Evolutionary conservation across 2,113 vertebrate genomes (phyloP), one percentile per base, ranked within the genome.

Genomic region (Psittacus erithacus): DNA sequence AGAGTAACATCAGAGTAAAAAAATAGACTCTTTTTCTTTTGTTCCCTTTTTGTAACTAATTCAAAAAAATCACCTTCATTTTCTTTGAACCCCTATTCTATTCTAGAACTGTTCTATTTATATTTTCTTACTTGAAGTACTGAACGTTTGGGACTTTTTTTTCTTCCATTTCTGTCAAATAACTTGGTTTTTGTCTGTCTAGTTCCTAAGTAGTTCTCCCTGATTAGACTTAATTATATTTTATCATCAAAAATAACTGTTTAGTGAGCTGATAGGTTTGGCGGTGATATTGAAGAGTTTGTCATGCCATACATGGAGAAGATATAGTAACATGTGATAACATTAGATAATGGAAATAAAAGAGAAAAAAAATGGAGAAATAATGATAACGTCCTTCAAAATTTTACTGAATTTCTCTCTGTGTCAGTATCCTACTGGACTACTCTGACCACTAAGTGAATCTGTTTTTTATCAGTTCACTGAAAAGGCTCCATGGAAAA

Each of bases 61-160:
- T 49, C 8, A 83, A 13, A 67, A 88, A 69, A 52, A 23, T 3
- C 19, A 57, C 20, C 16, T 76, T 70, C 0, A 5, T 33, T 75
- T 86, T 76, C 17, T 79, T 86, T 49, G 6, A 71, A 68, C 6
- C 75, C 31, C n/a, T 9, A 53, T 39, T 39, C 38, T 39, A 10
- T 39, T 39, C 38, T 39, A 70, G 7, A 24, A 38, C 11, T 28
- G 1, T 38, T 55, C 44, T 79, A 24, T 55, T 7, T 18, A 2
- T 41, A 47, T 55, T 69, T 78, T 79, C 55, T 70, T 55, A 41
- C 18, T 22, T 50, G 41, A 91, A 55, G 15, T 65, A 41, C 10
- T 44, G 27, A 64, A 9, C 8, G 1, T 31, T 69, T 78, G 31
- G 29, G 1, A 0, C 35, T 5, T 6, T 35, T 60, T 17, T 25